Conservation (phyloP, 2,113 vertebrate genomes). For the Gallinago undulata region DNA sequence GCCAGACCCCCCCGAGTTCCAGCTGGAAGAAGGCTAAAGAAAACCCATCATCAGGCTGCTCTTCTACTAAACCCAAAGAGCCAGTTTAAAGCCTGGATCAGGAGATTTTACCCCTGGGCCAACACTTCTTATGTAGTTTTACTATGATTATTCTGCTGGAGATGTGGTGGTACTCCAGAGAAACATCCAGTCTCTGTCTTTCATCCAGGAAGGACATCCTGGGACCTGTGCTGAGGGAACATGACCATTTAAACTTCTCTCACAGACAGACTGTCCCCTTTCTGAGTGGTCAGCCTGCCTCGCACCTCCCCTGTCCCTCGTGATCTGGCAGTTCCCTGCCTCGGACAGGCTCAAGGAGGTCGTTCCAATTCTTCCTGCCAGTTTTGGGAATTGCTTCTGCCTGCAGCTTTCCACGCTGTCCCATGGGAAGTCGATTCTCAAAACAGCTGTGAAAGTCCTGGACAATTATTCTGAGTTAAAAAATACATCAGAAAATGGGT, state of each 20-base stretch:
- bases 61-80: not conserved
- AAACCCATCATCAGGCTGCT: not conserved
- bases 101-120: not conserved
- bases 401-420: not conserved
- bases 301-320: not conserved
- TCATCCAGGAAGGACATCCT: not conserved
- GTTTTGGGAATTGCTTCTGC: not conserved
- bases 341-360: not conserved
- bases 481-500: slow-evolving; percentile 2
- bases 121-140: not conserved
- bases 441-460: not conserved
- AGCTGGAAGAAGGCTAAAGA: not conserved
- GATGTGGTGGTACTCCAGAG: not conserved
- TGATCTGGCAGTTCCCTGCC: not conserved
- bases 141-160: not conserved
- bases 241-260: fast-evolving
- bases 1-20: fast-evolving
- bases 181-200: not conserved
- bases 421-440: fast-evolving
- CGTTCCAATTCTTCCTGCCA: not conserved
- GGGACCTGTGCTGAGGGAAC: not conserved
- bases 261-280: fast-evolving
- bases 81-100: slow-evolving; percentile 4
- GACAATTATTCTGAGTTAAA: not conserved
- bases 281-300: not conserved